Evolutionary conservation across 1,140 invertebrate genomes (phyloP).

Genomic region (Papilio polyxenes): DNA sequence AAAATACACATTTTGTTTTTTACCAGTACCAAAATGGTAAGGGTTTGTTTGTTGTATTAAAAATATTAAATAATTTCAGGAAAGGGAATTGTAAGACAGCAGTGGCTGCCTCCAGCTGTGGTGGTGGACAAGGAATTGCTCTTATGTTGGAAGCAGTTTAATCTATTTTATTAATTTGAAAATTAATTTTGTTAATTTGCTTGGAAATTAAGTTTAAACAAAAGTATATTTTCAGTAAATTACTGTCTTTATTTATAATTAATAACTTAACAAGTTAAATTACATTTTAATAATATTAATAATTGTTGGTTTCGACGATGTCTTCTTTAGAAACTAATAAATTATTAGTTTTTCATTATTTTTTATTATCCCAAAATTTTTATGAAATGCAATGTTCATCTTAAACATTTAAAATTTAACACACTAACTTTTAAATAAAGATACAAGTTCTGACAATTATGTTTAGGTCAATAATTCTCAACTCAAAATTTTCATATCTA

Average conservation of each 20-base stretch:
- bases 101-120: constrained; percentile 63
- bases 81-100: constrained; percentile 49
- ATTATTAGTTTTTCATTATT: too few species aligned
- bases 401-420: too few species aligned
- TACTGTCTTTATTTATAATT: neutral
- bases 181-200: neutral
- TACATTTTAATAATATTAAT: too few species aligned
- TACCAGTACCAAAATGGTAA: too few species aligned
- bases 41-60: neutral
- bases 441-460: neutral
- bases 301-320: too few species aligned
- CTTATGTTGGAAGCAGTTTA: constrained; percentile 62
- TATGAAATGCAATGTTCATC: too few species aligned
- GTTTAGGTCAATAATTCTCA: neutral
- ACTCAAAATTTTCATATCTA: neutral
- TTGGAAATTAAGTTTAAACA: neutral
- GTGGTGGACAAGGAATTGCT: constrained; percentile 67
- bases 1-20: too few species aligned
- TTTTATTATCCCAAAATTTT: too few species aligned
- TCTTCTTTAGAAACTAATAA: too few species aligned
- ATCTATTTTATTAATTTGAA: neutral
- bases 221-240: neutral
- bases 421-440: neutral
- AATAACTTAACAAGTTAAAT: neutral
- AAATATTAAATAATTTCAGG: constrained; percentile 51